Evolutionary conservation across 2,113 vertebrate species (phyloP), one percentile per base, ranked within the genome.

Genomic region (Urocolius indicus): DNA sequence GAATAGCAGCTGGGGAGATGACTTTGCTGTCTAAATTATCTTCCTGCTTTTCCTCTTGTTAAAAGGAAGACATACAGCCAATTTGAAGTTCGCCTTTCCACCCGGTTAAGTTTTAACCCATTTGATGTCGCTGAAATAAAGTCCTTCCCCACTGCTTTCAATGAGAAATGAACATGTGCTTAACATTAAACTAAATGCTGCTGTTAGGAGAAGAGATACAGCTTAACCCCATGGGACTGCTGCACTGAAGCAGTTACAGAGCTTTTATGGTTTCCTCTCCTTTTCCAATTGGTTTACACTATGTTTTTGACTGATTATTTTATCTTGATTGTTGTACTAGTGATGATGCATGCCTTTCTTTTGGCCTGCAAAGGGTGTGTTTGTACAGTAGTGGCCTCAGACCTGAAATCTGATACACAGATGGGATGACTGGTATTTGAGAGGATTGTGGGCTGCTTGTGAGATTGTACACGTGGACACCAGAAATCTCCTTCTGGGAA

Each of bases 1-100:
- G 48, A 90, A n/a, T 89, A 82, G 66, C 90, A 92, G 45, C 67
- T 85, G 49, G 41, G 74, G 65, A 95, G 73, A 77, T 83, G 80
- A 59, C 75, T 94, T 89, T 89, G 11, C 82, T 10, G 16, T 63
- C 34, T 72, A 34, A 87, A 77, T 94, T 65, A 34, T 36, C 58
- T 78, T 77, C 21, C 36, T 93, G 59, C 18, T 8, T 69, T 88
- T 92, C 91, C 29, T 84, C 54, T 63, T 95, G 17, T 89, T 90
- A 74, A 30, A 30, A 84, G 74, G 61, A 84, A 95, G 84, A 65
- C 57, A 84, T 32, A 74, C 13, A 85, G 38, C 10, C 32, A 52
- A 46, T 66, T 90, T 84, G 52, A 86, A 88, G 63, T 71, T 34
- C 32, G 29, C 68, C 90, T 94, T 89, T 91, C 48, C 65, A 65